Evolutionary conservation across 2,888 invertebrate genomes (phyloP).

Genomic region (Cyaniris semiargus): DNA sequence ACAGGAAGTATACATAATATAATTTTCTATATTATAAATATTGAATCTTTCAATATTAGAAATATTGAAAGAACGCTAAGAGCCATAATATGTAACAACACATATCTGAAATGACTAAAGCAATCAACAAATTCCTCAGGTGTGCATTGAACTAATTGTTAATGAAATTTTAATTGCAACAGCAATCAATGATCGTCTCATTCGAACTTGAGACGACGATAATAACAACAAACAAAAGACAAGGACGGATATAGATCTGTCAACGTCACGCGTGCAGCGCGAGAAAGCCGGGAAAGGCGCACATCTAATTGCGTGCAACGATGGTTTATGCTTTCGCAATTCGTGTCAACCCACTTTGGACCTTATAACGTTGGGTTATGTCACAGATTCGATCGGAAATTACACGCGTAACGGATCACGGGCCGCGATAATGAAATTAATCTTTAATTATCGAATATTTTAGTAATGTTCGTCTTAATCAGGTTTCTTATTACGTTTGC

Average conservation of each 20-base stretch:
- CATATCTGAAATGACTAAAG: slow-evolving; percentile 18
- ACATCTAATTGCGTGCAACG: slow-evolving; percentile 34
- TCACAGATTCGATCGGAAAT: not conserved
- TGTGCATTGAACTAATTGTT: slow-evolving; percentile 22
- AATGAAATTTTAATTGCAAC: slow-evolving; percentile 13
- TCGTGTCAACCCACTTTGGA: not conserved
- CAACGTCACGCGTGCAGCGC: slow-evolving; percentile 44
- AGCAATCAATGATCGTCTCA: slow-evolving; percentile 16
- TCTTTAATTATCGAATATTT: slow-evolving; percentile 29
- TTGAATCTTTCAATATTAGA: too few species aligned
- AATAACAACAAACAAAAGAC: not conserved
- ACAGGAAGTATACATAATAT: too few species aligned
- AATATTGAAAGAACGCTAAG: not conserved
- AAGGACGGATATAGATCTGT: slow-evolving; percentile 23
- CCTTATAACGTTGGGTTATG: not conserved
- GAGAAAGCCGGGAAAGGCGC: slow-evolving; percentile 47
- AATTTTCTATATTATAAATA: too few species aligned
- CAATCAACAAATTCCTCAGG: not conserved
- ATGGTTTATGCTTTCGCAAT: slow-evolving; percentile 29
- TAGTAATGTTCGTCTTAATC: slow-evolving; percentile 16
- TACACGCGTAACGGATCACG: slow-evolving; percentile 1
- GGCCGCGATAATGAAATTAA: slow-evolving; percentile 15
- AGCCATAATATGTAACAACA: not conserved
- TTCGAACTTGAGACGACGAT: slow-evolving; percentile 11
- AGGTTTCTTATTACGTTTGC: slow-evolving; percentile 21